Percentiles rank a stretch among this genome's conserved stretches.
phyloP scores from a whole-genome alignment of 2,888 invertebrate genomes.

The Nephrotoma guestfalica region DNA sequence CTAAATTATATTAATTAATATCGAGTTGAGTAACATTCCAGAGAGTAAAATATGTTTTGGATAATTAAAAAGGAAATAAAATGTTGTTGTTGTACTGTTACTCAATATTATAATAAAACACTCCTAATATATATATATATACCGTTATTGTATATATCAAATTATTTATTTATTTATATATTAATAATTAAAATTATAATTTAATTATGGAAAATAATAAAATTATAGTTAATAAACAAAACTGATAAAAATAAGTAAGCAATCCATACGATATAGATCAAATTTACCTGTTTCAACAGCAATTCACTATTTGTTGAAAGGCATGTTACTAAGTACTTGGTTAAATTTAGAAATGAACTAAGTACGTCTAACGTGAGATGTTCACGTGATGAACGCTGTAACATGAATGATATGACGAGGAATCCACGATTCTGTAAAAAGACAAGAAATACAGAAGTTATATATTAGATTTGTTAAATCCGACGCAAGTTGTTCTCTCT shows the following conservation, averaged over 20 bases:
- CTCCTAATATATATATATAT: neutral
- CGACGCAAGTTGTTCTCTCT: too few relatives aligned
- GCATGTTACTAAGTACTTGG: constrained; percentile 86
- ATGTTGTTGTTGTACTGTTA: neutral
- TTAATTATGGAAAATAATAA: neutral
- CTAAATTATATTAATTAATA: neutral
- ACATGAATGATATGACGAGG: constrained; percentile 92
- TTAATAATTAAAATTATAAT: neutral
- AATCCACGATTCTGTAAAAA: constrained; percentile 68
- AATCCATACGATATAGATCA: neutral
- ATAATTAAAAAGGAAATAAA: neutral
- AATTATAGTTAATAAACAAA: neutral
- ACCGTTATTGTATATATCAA: neutral
- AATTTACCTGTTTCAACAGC: constrained; percentile 73
- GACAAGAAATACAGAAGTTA: neutral
- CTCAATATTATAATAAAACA: neutral
- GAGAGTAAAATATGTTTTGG: neutral
- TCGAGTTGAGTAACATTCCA: neutral
- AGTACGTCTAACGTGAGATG: constrained; percentile 90
- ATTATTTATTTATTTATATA: neutral
- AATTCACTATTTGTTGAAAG: constrained; percentile 85
- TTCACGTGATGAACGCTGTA: constrained; percentile 83
- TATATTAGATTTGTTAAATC: neutral
- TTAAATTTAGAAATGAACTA: constrained; percentile 78
- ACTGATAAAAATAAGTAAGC: neutral